A percentile compares a stretch with the other conserved stretches of the same genome.
Evolutionary conservation across 2,113 vertebrate genomes (phyloP).

Genomic region (Pachyramphus minor): DNA sequence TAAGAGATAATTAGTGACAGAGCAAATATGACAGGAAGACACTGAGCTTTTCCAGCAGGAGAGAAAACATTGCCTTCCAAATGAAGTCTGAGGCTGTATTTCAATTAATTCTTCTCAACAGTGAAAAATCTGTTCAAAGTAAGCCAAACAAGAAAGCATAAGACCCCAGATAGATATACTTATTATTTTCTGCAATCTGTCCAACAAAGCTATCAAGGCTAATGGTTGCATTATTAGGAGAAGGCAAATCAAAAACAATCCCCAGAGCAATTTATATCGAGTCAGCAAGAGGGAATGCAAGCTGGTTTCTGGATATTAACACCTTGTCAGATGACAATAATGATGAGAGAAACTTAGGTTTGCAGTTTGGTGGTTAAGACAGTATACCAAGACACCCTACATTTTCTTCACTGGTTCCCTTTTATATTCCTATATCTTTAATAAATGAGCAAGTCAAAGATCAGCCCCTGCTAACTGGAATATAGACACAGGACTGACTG

Average conservation of each 20-base stretch:
- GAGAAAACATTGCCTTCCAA: neutral
- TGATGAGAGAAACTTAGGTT: neutral
- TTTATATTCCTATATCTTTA: neutral
- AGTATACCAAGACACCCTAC: neutral
- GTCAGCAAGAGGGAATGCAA: conserved; percentile 17
- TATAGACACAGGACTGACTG: neutral
- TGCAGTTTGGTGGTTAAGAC: neutral
- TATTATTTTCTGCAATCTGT: conserved; percentile 48
- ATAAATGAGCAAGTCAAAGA: conserved; percentile 27
- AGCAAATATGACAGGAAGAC: neutral
- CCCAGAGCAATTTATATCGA: conserved; percentile 40
- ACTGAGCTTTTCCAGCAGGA: neutral
- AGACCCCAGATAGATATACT: conserved; percentile 33
- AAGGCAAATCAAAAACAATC: conserved; percentile 61
- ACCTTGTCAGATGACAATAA: conserved; percentile 13
- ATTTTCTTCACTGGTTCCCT: neutral
- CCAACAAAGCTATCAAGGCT: conserved; percentile 62
- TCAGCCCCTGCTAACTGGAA: neutral
- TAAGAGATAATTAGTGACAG: neutral
- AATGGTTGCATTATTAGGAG: conserved; percentile 57
- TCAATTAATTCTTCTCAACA: conserved; percentile 21
- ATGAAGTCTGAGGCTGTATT: neutral
- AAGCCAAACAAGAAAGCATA: conserved; percentile 27
- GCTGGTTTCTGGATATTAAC: conserved; percentile 43
- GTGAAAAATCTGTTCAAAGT: conserved; percentile 36